Conservation (phyloP, 2,797 vertebrate genomes). For the Amblyopsis hoosieri region DNA sequence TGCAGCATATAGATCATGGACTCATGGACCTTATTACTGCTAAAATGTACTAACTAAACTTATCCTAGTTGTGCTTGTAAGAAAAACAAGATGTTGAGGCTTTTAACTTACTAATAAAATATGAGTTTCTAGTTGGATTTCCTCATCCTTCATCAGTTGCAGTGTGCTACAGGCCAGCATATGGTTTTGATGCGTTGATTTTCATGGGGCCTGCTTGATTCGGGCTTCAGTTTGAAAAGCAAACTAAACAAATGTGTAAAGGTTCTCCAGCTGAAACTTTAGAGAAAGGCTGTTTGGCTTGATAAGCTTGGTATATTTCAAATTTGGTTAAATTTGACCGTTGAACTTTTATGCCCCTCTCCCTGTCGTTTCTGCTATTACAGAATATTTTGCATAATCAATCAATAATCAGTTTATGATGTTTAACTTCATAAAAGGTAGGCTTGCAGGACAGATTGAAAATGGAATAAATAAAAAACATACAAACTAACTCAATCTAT, state of each 20-base stretch:
- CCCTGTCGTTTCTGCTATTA: too few relatives aligned
- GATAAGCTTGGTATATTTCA: constrained; percentile 10
- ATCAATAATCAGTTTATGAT: too few relatives aligned
- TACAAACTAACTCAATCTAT: too few relatives aligned
- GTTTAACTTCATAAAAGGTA: too few relatives aligned
- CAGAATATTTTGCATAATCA: too few relatives aligned
- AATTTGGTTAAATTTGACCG: too few relatives aligned
- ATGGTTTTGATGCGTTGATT: constrained; percentile 63
- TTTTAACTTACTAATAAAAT: constrained; percentile 56
- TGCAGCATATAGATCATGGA: constrained; percentile 3
- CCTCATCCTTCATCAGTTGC: constrained; percentile 19
- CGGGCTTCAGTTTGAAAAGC: constrained; percentile 37
- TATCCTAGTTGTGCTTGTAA: constrained; percentile 48
- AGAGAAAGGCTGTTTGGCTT: neutral
- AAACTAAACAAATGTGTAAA: constrained; percentile 31
- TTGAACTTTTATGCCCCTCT: too few relatives aligned
- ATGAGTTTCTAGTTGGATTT: constrained; percentile 45
- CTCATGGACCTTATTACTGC: constrained; percentile 37
- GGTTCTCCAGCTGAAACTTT: neutral
- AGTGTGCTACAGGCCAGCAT: constrained; percentile 28
- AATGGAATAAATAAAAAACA: too few relatives aligned
- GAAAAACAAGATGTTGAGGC: constrained; percentile 55
- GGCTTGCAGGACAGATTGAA: neutral
- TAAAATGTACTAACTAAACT: constrained; percentile 35
- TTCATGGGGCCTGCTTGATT: constrained; percentile 46